Base-by-base conservation (phyloP, 1,140 invertebrate species). In the Drosophila lacteicornis region DNA sequence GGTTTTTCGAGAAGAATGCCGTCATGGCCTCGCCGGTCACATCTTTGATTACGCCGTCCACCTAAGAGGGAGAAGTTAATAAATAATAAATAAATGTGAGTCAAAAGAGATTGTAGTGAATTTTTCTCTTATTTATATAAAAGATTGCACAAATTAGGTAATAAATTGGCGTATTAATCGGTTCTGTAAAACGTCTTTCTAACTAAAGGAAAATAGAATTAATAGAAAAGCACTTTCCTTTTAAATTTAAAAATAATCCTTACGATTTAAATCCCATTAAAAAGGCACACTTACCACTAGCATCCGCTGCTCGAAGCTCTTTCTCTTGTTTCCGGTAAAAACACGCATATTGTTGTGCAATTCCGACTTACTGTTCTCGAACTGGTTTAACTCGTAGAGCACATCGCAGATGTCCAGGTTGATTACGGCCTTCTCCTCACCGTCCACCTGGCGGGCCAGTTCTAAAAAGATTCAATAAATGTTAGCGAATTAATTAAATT, bases 351-450 rank as follows among this genome's bases (percentile, higher is more conserved):
- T 91, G 22, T 91, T 73, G n/a, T 91, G 80, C 40, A 91, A n/a
- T 11, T 92, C 78, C 2, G 62, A 59, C 19, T 80, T 76, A 25
- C 75, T 73, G 38, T 74, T 59, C 42, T 92, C 91, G 42, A 92
- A 92, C 49, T 74, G 78, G 33, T 92, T 92, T 2, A 92, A 40
- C n/a, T 92, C 90, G 13, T 91, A 92, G 0, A 92, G 66, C 0
- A 82, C 90, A 63, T 91, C 84, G 22, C 91, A 92, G 11, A 90
- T 82, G 60, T 90, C 80, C 40, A 88, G 25, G 59, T 91, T 84
- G 2, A 91, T 91, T 0, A 36, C 42, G 8, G 69, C 75, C 55
- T 74, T 79, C 1, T 43, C 30, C 13, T 66, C 62, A 1, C 85
- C 81, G 7, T 30, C 38, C 12, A 40, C n/a, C 1, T 8, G 5